phyloP scores from a whole-genome alignment of 2,888 invertebrate species.

The Sphinx pinastri region DNA sequence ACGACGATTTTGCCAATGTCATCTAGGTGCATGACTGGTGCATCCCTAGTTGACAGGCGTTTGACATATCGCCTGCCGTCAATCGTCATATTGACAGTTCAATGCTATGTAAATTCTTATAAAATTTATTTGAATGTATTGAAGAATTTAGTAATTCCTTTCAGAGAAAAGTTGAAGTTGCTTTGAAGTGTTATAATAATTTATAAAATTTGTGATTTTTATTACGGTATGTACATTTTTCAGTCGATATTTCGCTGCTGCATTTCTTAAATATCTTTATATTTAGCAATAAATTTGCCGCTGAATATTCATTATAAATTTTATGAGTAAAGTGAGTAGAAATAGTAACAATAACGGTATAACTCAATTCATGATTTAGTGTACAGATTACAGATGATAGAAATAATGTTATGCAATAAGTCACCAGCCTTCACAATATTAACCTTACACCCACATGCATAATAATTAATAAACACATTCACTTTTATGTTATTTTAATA shows the following conservation, averaged over 20 bases:
- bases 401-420: slow-evolving; percentile 21
- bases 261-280: no score
- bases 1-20: no score
- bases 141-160: not conserved
- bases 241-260: no score
- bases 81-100: no score
- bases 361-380: no score
- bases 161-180: not conserved
- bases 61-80: no score
- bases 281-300: no score
- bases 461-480: not conserved
- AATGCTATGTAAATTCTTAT: no score
- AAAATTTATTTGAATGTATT: no score
- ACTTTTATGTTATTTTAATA: not conserved
- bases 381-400: not conserved
- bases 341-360: not conserved
- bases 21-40: no score
- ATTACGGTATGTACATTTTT: not conserved
- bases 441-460: slow-evolving; percentile 3
- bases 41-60: no score
- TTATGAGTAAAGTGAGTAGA: not conserved
- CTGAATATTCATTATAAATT: no score
- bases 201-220: not conserved
- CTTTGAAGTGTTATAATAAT: not conserved
- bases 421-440: slow-evolving; percentile 11